Percentiles rank a stretch among this genome's conserved stretches.
Evolutionary conservation across 2,888 invertebrate species (phyloP).

Genomic region (Invenusta paracnida): DNA sequence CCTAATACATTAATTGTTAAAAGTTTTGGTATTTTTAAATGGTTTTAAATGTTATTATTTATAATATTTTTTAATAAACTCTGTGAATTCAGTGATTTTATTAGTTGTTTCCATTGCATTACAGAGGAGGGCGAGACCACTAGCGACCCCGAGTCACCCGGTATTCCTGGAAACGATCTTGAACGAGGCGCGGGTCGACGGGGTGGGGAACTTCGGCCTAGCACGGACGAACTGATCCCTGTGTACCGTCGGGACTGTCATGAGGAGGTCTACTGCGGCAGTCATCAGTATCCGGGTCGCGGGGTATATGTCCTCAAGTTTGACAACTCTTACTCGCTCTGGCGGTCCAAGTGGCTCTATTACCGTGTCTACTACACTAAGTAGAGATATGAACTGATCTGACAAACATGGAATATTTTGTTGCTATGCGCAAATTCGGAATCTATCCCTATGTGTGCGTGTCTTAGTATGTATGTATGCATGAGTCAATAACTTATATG

Average conservation of each 20-base stretch:
- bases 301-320: slow-evolving; percentile 96
- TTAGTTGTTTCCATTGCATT: no score
- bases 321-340: slow-evolving; percentile 96
- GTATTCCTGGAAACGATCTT: no score
- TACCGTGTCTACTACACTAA: slow-evolving; percentile 89
- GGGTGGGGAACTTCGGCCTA: slow-evolving; percentile 62
- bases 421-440: not conserved
- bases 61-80: no score
- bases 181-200: slow-evolving; percentile 37
- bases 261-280: slow-evolving; percentile 92
- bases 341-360: slow-evolving; percentile 97
- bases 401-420: not conserved
- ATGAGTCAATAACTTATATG: not conserved
- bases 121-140: no score
- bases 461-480: not conserved
- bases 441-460: not conserved
- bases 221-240: slow-evolving; percentile 80
- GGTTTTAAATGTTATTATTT: no score
- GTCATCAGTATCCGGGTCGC: slow-evolving; percentile 89
- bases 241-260: slow-evolving; percentile 93
- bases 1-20: no score
- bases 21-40: no score
- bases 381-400: no score
- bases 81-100: no score
- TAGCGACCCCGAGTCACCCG: no score